Percentiles rank a stretch among this genome's conserved stretches.
Evolutionary conservation across 2,113 vertebrate species (phyloP).

Genomic region (Cheilinus undulatus): DNA sequence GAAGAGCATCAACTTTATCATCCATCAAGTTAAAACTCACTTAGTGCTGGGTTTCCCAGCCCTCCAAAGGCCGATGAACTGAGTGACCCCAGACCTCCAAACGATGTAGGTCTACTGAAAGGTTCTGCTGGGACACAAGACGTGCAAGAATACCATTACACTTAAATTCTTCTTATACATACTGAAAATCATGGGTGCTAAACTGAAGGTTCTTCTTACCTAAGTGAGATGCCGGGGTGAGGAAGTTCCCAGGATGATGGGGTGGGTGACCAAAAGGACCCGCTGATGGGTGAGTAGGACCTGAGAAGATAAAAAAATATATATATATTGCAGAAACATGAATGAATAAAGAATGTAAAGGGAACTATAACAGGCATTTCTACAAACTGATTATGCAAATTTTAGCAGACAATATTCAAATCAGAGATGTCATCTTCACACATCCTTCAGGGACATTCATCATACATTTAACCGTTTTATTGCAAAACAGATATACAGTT

Average conservation of each 20-base stretch:
- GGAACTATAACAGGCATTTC: too few relatives aligned
- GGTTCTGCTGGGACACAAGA: conserved; percentile 87
- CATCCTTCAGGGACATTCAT: too few relatives aligned
- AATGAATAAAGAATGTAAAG: too few relatives aligned
- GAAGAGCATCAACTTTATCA: not conserved
- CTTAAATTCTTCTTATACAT: not conserved
- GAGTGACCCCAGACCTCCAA: conserved; percentile 92
- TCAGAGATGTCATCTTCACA: too few relatives aligned
- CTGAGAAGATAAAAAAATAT: conserved; percentile 77
- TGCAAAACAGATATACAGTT: too few relatives aligned
- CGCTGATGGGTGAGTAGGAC: conserved; percentile 90
- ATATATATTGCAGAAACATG: too few relatives aligned
- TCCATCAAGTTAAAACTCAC: conserved; percentile 87
- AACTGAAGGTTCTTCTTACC: conserved; percentile 77
- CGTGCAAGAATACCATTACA: not conserved
- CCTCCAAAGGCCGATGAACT: conserved; percentile 96
- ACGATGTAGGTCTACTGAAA: conserved; percentile 90
- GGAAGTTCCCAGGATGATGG: conserved; percentile 94
- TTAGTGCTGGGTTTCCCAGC: conserved; percentile 96
- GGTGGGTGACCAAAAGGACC: conserved; percentile 91
- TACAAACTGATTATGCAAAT: too few relatives aligned
- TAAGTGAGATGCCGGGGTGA: conserved; percentile 91
- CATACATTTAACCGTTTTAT: too few relatives aligned
- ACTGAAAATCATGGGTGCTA: not conserved
- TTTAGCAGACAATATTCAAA: too few relatives aligned